Evolutionary conservation across 2,797 vertebrate genomes (phyloP), one percentile per base, ranked within the genome.

Genomic region (Cossypha polioptera): DNA sequence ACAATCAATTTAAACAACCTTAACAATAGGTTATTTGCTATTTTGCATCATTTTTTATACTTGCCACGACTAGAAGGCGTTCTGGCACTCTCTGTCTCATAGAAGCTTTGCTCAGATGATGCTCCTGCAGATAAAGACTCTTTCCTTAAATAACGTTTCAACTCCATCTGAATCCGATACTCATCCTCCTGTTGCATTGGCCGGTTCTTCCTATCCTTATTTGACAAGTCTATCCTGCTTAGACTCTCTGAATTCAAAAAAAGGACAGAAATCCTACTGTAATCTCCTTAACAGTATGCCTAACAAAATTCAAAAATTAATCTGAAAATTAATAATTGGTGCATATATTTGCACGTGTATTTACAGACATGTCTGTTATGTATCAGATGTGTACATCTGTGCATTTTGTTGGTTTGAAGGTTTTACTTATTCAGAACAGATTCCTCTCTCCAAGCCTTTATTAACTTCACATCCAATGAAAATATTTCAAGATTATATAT

Each of bases 141-240:
- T 95, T 99, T 99, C 96, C 99, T 99, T 84, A 99, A 97, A 92
- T 99, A 99, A 55, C 99, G 99, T 94, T 99, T 99, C 88, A 99
- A 97, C 94, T 99, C 99, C 98, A 99, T 99, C 80, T 99, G 99
- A 91, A 99, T 99, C 25, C 99, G 98, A 95, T 99, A 99, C 90
- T 99, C 99, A n/a, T 99, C 99, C 90, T 99, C 99, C 96, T 99
- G 99, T 43, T 99, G 99, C 97, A 99, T 99, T 13, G 99, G 99
- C 13, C 99, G 98, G 97, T 98, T 99, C 96, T 99, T 99, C 95
- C 98, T 98, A 57, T 99, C 99, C 97, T 99, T 99, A 68, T 90
- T 97, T 67, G 97, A 97, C 88, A 98, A 95, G 25, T 97, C 97
- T 66, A 98, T 96, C 98, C 98, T 98, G 93, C 98, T 98, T 67